Evolutionary conservation across 1,140 invertebrate genomes (phyloP).

Genomic region (Aphidius gifuensis): DNA sequence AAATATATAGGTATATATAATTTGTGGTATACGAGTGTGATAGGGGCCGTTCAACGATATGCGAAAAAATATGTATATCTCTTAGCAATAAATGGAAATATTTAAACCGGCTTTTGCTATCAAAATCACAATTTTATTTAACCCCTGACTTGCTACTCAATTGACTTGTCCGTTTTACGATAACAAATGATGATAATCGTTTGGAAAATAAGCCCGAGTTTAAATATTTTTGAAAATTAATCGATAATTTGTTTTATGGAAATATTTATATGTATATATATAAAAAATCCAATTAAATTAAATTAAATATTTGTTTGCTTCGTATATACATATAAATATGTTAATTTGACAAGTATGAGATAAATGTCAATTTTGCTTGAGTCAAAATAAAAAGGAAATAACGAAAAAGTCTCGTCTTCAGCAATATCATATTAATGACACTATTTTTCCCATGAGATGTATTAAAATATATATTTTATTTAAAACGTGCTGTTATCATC

Average conservation of each 20-base stretch:
- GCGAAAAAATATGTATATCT: background rate
- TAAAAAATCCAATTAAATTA: constrained; percentile 42
- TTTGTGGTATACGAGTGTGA: background rate
- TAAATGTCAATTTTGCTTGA: too few species aligned
- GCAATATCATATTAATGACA: too few species aligned
- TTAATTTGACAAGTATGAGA: too few species aligned
- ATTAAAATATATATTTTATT: too few species aligned
- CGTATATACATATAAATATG: too few species aligned
- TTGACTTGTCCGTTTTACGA: background rate
- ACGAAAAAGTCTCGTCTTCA: too few species aligned
- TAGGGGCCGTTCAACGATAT: background rate
- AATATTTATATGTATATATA: background rate
- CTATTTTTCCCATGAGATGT: too few species aligned
- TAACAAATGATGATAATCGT: constrained; percentile 16
- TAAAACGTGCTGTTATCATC: too few species aligned
- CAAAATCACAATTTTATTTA: constrained; percentile 24
- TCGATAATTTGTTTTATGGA: background rate
- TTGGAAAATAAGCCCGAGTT: constrained; percentile 20
- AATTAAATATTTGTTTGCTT: constrained; percentile 37
- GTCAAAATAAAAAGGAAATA: too few species aligned
- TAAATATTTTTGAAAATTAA: constrained; percentile 10
- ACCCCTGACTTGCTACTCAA: constrained; percentile 11
- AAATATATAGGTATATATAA: background rate
- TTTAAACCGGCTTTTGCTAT: constrained; percentile 3
- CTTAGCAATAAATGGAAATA: constrained; percentile 16